Conservation (phyloP, 2,797 vertebrate species). For the Rhinella marina region DNA sequence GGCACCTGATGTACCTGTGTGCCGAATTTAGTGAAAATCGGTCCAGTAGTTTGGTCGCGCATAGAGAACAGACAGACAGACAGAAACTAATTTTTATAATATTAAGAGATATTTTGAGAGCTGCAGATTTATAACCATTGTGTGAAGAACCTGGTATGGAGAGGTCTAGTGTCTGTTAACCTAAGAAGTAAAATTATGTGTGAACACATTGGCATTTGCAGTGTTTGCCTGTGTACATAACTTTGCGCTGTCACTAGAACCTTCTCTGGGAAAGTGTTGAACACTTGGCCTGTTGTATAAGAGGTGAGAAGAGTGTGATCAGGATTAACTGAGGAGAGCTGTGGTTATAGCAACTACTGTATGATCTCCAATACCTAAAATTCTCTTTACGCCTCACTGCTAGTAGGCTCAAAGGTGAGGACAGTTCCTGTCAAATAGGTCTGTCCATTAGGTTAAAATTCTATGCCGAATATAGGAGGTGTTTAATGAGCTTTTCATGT, state of each 20-base stretch:
- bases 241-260: background rate
- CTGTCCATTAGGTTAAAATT: slow-evolving; percentile 11
- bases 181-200: background rate
- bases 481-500: background rate
- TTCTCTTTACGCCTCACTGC: slow-evolving; percentile 47
- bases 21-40: too few species aligned
- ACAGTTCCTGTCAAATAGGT: slow-evolving; percentile 24
- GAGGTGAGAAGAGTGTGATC: slow-evolving; percentile 36
- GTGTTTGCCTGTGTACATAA: background rate
- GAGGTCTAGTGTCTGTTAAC: slow-evolving; percentile 8
- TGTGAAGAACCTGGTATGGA: background rate
- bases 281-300: background rate
- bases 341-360: slow-evolving; percentile 47
- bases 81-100: too few species aligned
- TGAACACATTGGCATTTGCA: background rate
- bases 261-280: background rate
- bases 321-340: slow-evolving; percentile 27
- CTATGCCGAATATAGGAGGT: background rate
- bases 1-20: too few species aligned
- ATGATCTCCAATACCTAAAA: slow-evolving; percentile 51
- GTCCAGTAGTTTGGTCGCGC: too few species aligned
- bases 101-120: background rate
- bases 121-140: background rate
- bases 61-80: too few species aligned
- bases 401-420: slow-evolving; percentile 49